Evolutionary conservation across 2,888 invertebrate species (phyloP), one percentile per base, ranked within the genome.

Genomic region (Sinodicranocentrus sp.): DNA sequence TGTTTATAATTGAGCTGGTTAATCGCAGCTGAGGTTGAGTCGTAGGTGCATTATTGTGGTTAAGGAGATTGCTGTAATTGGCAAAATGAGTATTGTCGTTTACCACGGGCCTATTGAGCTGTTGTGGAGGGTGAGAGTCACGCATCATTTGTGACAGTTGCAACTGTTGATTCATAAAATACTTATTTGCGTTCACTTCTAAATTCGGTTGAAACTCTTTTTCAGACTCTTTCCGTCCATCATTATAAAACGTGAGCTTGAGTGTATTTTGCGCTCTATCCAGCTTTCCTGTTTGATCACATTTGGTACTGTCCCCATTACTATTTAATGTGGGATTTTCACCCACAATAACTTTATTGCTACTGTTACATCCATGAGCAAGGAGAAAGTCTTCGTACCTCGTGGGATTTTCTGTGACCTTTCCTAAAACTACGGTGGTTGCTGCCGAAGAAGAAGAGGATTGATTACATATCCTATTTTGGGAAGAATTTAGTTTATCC

Each of bases 341-440:
- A 28, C 57, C 17, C 1, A 17, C 19, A 17, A 21, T 59, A 48
- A 17, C 25, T 13, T 39, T 26, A n/a, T 28, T 43, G 26, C 39
- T 54, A 15, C 33, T 44, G 10, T 54, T 71, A 43, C 54, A 39
- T 21, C 72, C 48, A 17, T 75, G 65, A 39, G 67, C 65, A 15
- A 43, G 57, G 15, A 85, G 23, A 8, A 82, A 68, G 19, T 85
- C 85, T n/a, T 85, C 85, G 48, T 52, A 85, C 19, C 82, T 54
- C 15, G 82, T 82, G 2, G 85, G 85, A n/a, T 77, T 78, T 13
- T 82, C 82, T n/a, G 71, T 84, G 13, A 85, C 85, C 54, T 68
- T 77, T 28, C 85, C 85, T 28, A 82, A 33, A 48, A 75, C 23
- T 39, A 59, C 59, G 6, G 28, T 15, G 1, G 33, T 15, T 39